Base-by-base conservation (phyloP, 2,888 invertebrate species). In the Troides helena region DNA sequence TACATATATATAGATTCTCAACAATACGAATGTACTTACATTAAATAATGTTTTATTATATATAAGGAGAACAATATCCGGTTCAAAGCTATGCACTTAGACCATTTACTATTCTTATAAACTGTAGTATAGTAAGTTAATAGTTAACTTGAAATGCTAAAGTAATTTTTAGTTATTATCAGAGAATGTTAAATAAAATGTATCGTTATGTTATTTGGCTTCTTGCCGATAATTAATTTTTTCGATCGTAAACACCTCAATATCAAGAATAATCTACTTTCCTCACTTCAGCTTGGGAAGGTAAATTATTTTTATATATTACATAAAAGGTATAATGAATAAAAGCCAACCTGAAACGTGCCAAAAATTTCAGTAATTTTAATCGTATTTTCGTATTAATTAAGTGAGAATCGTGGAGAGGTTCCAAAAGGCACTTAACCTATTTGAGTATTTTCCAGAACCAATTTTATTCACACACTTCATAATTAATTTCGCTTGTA, bases 271-370 rank as follows among this genome's bases (percentile, higher is more conserved):
- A 30, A 30, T 30, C 30, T 30, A 30, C 30, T 30, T 30, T 30
- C 25, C 30, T 30, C 3, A 3, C 30, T 30, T 14, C 50, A 5
- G 50, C 14, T 53, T 57, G 21, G 10, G 57, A 57, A 23, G 10
- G 57, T 30, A 30, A 30, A 30, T 30, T 3, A 30, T 30, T 30
- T 30, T 30, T 30, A 5, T 30, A 30, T 30, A 30, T 30, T n/a
- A 18, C 18, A 56, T 56, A 57, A 57, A 57, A 57, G 57, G 21
- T 21, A 57, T 57, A 21, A 57, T 57, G 57, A 56, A 57, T 21
- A n/a, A 57, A 57, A 21, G n/a, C 5, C 21, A 10, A n/a, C 21
- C 21, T 57, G 8, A 57, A n/a, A 57, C 57, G 57, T 57, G 57
- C 57, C 57, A 23, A 57, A 21, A 21, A 21, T 57, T 57, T 57